Base-by-base conservation (phyloP, 1,140 invertebrate species). In the Euwallacea fornicatus region DNA sequence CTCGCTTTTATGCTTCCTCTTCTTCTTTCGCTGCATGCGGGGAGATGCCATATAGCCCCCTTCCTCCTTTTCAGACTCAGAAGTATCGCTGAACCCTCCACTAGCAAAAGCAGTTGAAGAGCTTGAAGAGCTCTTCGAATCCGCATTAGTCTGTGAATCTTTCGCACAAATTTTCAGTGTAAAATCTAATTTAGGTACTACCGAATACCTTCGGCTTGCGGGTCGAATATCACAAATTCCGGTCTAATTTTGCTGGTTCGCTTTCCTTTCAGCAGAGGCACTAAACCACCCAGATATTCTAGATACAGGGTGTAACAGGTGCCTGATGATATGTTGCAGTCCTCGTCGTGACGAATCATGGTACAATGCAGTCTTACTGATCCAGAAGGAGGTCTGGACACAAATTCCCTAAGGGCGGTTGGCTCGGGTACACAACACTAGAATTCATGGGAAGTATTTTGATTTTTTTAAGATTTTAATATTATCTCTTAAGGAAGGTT, bases 221-320 rank as follows among this genome's bases (percentile, higher is more conserved):
- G 97, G 84, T 99, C 94, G 79, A 94, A 98, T 76, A 99, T 99
- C 42, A 99, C 93, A 83, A 99, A 99, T 82, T 99, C 97, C 0
- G 98, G 97, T 58, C 96, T 86, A 59, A 99, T 93, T 84, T 98
- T 98, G 79, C 95, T 98, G 6, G 94, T 97, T 65, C 96, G 84
- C 78, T 97, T 94, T 11, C 97, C 97, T 80, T 98, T 97, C 0
- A 99, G 86, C 46, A 99, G 85, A 0, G 98, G 98, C 60, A 99
- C 94, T 8, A 99, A 84, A 8, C 97, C 97, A 2, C 97, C 97
- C 2, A 99, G 84, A 80, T 98, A 98, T 82, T 99, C 96, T 66
- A 99, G 84, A 81, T 98, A 99, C 8, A 99, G 85, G 0, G 96
- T 98, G 80, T 98, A 99, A 77, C 91, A 93, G 3, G 91, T 93